These are phyloP conservation scores for Passer domesticus DNA, from an alignment of 2,113 vertebrate species.

Conservation along the genomic window DNA sequence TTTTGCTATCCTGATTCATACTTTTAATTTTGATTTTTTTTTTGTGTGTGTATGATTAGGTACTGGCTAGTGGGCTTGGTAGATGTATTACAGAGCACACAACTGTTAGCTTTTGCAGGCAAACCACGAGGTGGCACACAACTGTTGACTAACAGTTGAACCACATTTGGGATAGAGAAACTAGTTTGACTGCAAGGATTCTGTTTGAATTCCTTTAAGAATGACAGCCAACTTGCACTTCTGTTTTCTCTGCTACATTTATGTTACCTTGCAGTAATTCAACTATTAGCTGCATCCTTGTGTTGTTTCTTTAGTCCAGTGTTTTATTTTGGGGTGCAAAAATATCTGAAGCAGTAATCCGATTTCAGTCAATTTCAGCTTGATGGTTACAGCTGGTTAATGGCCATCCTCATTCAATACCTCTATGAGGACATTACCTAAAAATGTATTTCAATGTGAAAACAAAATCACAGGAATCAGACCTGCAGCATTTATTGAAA, in stretches of 20 bases:
- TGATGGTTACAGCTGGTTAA: background rate
- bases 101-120: background rate
- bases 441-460: background rate
- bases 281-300: background rate
- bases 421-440: constrained; percentile 8
- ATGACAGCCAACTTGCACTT: constrained; percentile 45
- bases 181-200: background rate
- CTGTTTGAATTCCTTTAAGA: background rate
- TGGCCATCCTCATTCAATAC: background rate
- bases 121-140: constrained; percentile 9
- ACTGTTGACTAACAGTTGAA: background rate
- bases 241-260: constrained; percentile 1
- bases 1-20: background rate
- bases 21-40: background rate
- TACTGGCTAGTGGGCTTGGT: background rate
- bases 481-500: background rate
- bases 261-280: background rate
- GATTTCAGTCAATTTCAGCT: background rate
- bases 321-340: constrained; percentile 49
- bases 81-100: background rate
- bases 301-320: constrained; percentile 21
- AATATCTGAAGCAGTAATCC: background rate
- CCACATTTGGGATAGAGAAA: background rate
- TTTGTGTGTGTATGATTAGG: background rate
- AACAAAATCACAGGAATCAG: background rate